Conservation (phyloP, 2,888 invertebrate genomes). For the Oscheius sp. region DNA sequence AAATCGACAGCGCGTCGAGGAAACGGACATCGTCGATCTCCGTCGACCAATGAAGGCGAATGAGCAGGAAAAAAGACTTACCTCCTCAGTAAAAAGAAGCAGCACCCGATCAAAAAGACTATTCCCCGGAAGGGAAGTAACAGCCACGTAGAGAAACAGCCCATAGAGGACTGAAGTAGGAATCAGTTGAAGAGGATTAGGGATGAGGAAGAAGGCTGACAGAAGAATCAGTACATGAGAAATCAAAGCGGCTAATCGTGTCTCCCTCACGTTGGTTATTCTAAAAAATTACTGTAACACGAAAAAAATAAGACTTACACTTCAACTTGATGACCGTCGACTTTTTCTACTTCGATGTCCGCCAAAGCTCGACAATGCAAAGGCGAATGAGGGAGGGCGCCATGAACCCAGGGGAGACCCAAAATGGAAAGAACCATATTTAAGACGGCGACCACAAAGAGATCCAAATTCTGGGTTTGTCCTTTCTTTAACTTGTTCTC, state of each 20-base stretch:
- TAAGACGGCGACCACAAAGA: conserved; percentile 78
- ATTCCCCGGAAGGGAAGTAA: conserved; percentile 76
- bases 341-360: conserved; percentile 79
- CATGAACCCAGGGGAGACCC: conserved; percentile 78
- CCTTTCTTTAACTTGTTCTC: conserved; percentile 78
- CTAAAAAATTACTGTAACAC: conserved; percentile 65
- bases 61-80: background rate
- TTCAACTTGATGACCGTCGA: conserved; percentile 79
- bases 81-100: conserved; percentile 76
- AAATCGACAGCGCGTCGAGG: too few relatives aligned
- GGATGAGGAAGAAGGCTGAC: conserved; percentile 75
- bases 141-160: conserved; percentile 76
- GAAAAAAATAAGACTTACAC: conserved; percentile 74
- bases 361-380: conserved; percentile 78
- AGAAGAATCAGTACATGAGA: conserved; percentile 76
- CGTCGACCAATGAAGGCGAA: too few relatives aligned
- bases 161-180: conserved; percentile 42
- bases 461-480: conserved; percentile 78
- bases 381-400: conserved; percentile 79
- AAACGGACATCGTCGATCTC: too few relatives aligned
- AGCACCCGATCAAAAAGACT: conserved; percentile 76
- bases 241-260: conserved; percentile 75
- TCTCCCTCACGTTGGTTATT: conserved; percentile 76
- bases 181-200: conserved; percentile 65
- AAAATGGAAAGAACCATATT: conserved; percentile 78